Conservation (phyloP, 2,113 vertebrate species). For the Brachyhypopomus occidentalis region DNA sequence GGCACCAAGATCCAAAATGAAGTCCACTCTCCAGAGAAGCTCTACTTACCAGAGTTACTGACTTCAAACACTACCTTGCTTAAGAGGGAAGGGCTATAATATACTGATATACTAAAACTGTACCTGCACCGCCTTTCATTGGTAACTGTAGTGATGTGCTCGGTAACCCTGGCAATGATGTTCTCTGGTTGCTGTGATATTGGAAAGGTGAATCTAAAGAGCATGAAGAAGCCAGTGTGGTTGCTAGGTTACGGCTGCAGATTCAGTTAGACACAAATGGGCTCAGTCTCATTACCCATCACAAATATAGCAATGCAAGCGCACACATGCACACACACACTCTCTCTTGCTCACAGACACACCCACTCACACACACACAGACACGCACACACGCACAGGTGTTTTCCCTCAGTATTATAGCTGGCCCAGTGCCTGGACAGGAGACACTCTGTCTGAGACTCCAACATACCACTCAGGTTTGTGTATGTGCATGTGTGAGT, state of each 20-base stretch:
- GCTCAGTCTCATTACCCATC: conserved; percentile 54
- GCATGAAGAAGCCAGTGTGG: conserved; percentile 47
- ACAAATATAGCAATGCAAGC: conserved; percentile 27
- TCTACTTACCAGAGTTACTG: no score
- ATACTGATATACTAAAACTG: conserved; percentile 31
- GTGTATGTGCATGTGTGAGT: conserved; percentile 23
- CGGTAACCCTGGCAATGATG: conserved; percentile 37
- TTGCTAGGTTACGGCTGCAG: conserved; percentile 64
- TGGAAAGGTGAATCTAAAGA: conserved; percentile 56
- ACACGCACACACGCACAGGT: conserved; percentile 18
- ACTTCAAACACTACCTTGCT: neutral
- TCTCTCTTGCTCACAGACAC: conserved; percentile 3
- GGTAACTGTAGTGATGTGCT: conserved; percentile 26
- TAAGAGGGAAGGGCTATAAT: conserved; percentile 2
- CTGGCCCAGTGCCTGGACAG: conserved; percentile 44
- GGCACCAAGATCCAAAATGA: no score
- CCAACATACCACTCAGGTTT: conserved; percentile 33
- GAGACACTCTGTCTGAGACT: conserved; percentile 47
- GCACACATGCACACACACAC: conserved; percentile 40
- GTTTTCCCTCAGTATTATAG: conserved; percentile 40
- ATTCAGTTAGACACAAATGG: conserved; percentile 49
- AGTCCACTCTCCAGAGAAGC: no score
- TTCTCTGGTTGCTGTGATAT: conserved; percentile 41
- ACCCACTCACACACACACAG: conserved; percentile 27
- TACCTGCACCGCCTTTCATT: conserved; percentile 19